Evolutionary conservation across 1,140 invertebrate species (phyloP).

Genomic region (Drosophila cardini): DNA sequence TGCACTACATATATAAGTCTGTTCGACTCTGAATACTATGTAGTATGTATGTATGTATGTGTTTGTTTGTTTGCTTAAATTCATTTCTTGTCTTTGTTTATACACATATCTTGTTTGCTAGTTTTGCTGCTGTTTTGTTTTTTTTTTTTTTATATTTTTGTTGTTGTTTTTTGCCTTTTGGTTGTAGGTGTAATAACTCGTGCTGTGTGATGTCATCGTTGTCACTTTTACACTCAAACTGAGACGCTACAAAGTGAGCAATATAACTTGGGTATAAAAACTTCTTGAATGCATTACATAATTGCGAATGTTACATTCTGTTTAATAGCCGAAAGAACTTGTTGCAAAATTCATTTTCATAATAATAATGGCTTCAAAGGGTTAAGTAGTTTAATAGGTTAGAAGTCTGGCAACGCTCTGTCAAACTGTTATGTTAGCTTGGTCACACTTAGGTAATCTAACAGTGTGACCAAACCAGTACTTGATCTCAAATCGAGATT

Average conservation of each 20-base stretch:
- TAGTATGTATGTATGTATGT: conserved; percentile 44
- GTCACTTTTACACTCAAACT: conserved; percentile 49
- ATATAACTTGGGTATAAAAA: conserved; percentile 9
- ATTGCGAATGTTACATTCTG: conserved; percentile 4
- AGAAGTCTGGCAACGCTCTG: too few species aligned
- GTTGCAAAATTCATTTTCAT: too few species aligned
- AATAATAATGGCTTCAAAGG: too few species aligned
- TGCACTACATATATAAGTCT: conserved; percentile 9
- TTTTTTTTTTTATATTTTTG: conserved; percentile 25
- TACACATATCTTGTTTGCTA: conserved; percentile 51
- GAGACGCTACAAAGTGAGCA: conserved; percentile 12
- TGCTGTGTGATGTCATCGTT: conserved; percentile 72
- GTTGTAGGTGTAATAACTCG: conserved; percentile 59
- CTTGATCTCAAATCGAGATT: too few species aligned
- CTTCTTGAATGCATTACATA: conserved; percentile 4
- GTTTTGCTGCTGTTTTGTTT: conserved; percentile 26
- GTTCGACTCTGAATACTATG: conserved; percentile 18
- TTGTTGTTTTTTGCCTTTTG: conserved; percentile 36
- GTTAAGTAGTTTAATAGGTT: too few species aligned
- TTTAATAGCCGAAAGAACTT: background rate
- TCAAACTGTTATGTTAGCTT: too few species aligned
- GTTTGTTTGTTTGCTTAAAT: conserved; percentile 70
- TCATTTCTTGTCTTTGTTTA: conserved; percentile 67
- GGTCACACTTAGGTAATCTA: too few species aligned
- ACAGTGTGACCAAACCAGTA: too few species aligned